Percentiles rank a stretch among this genome's conserved stretches.
These are phyloP conservation scores for Anas acuta DNA, from an alignment of 2,797 vertebrate genomes.

Conservation along the genomic window DNA sequence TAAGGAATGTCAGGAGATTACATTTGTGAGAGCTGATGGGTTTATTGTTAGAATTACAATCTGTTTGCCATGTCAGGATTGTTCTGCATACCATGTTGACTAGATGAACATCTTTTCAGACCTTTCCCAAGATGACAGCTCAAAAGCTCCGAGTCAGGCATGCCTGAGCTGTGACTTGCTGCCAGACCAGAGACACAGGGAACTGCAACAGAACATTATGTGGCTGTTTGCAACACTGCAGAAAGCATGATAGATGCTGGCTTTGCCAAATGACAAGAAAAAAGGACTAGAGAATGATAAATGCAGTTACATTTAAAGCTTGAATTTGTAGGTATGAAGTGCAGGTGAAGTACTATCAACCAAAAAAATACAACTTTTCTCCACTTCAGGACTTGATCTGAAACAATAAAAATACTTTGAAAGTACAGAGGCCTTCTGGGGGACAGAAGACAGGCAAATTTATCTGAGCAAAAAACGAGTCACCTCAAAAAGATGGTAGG, in stretches of 20 bases:
- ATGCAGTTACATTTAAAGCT: background rate
- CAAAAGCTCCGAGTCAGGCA: background rate
- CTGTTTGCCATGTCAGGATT: background rate
- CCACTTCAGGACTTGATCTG: background rate
- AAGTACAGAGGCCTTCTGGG: background rate
- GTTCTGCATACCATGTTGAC: background rate
- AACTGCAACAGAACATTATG: accelerated
- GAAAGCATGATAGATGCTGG: background rate
- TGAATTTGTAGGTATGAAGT: background rate
- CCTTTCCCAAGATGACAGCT: background rate
- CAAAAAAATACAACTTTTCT: background rate
- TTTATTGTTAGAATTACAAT: background rate
- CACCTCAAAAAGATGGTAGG: background rate
- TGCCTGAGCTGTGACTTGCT: background rate
- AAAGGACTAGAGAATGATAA: background rate
- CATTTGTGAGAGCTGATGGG: background rate
- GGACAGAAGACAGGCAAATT: background rate
- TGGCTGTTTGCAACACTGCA: background rate
- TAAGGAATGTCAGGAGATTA: background rate
- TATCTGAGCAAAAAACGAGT: background rate
- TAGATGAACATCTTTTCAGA: background rate
- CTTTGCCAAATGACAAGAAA: background rate
- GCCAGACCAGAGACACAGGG: background rate
- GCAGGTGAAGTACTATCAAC: background rate
- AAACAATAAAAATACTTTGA: background rate